A percentile compares a stretch with the other conserved stretches of the same genome.
Evolutionary conservation across 2,113 vertebrate genomes (phyloP).

Genomic region (Oryzias melastigma): DNA sequence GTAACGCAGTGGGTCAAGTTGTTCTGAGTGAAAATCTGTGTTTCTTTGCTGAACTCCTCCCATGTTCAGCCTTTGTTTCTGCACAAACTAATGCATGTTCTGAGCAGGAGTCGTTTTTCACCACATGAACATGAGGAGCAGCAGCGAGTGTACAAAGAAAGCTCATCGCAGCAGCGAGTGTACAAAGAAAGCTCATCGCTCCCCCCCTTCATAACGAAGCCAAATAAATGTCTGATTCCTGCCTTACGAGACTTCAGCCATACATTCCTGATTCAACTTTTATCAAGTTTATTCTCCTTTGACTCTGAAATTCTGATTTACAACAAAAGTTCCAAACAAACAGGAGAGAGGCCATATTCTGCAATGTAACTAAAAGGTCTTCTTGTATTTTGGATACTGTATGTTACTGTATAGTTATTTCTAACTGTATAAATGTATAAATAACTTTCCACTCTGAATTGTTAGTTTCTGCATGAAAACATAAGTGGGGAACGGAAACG

Average conservation of each 20-base stretch:
- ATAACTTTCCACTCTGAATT: constrained; percentile 42
- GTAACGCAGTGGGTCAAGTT: constrained; percentile 10
- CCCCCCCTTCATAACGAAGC: constrained; percentile 50
- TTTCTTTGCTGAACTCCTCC: constrained; percentile 22
- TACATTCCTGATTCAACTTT: constrained; percentile 60
- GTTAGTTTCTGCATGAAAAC: constrained; percentile 37
- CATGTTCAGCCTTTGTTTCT: constrained; percentile 22
- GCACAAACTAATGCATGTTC: constrained; percentile 29
- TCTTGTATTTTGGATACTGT: constrained; percentile 73
- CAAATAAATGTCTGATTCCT: constrained; percentile 68
- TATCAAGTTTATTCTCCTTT: constrained; percentile 37
- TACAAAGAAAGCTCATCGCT: constrained; percentile 18
- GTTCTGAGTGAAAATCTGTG: constrained; percentile 30
- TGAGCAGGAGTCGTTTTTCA: constrained; percentile 22
- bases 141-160: constrained; percentile 21
- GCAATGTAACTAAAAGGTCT: constrained; percentile 63
- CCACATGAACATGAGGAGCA: constrained; percentile 5
- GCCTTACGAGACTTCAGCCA: constrained; percentile 70
- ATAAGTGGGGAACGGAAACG: constrained; percentile 24
- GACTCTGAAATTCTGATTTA: constrained; percentile 33
- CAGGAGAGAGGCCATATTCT: constrained; percentile 62
- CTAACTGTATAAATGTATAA: constrained; percentile 72
- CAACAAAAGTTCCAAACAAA: constrained; percentile 39
- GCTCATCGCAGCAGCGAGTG: constrained; percentile 8
- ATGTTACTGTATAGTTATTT: constrained; percentile 66